Evolutionary conservation across 2,797 vertebrate species (phyloP), one percentile per base, ranked within the genome.

Genomic region (Esox masquinongy): DNA sequence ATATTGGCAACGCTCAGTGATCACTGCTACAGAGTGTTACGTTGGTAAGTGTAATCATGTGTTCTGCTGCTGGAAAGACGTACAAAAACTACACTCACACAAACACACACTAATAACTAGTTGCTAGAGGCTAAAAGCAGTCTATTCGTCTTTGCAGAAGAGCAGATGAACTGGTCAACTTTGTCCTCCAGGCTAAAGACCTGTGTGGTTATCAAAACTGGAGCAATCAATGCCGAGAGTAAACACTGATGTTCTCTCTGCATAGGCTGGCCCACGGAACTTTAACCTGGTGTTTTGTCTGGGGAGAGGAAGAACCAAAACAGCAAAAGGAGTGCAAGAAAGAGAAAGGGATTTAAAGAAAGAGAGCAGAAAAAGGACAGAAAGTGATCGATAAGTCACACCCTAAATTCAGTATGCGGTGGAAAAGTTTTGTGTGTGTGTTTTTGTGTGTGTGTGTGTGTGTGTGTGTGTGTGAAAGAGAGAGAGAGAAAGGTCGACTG

Each of bases 211-310:
- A 84, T 80, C 75, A 80, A 85, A 81, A 31, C 76, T 75, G 67
- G 0, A 3, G 11, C 59, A 70, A 84, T 87, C 84, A 80, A 87
- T 88, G 81, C 64, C 14, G 70, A 84, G 85, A 75, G 77, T 80
- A 82, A 84, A 85, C 79, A 86, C 26, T 22, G 59, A 73, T 53
- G 75, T 78, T 76, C 14, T 53, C 74, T 43, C 6, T 9, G 39
- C 50, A 24, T 36, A 63, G 70, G 74, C 47, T 19, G 68, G 75
- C 47, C 19, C 53, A 68, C 71, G 59, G 72, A 82, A 77, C 82
- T 82, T 74, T 83, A 79, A 86, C 79, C 82, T 16, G 47, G 39
- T 69, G 71, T 72, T 74, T 53, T 72, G 71, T 70, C 78, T 71
- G 29, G 71, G 76, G 75, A 66, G 9, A 14, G 22, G 8, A n/a